Percentiles rank a stretch among this genome's conserved stretches.
Conservation (phyloP, 2,888 invertebrate species). For the Cybosia mesomella region DNA sequence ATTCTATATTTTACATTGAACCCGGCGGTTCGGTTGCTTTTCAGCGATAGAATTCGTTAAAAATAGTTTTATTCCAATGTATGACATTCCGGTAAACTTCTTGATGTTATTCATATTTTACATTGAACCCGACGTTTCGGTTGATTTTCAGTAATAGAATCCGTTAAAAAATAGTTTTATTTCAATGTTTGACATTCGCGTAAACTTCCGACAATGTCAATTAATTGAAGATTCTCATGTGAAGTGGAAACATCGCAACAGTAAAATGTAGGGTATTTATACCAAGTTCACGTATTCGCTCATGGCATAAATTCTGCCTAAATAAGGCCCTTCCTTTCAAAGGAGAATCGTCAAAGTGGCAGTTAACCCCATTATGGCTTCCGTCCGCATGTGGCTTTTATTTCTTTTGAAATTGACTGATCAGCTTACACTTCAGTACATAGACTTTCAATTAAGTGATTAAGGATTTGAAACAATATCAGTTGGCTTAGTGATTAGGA, state of each 20-base stretch:
- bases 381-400: conserved; percentile 67
- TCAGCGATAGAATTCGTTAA: too few relatives aligned
- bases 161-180: too few relatives aligned
- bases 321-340: conserved; percentile 37
- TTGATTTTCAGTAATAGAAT: too few relatives aligned
- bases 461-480: conserved; percentile 25
- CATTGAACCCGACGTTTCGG: too few relatives aligned
- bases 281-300: conserved; percentile 8
- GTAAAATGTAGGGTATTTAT: conserved; percentile 1
- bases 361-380: conserved; percentile 70
- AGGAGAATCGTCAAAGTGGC: conserved; percentile 66
- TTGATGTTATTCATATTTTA: too few relatives aligned
- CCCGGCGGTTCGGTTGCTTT: too few relatives aligned
- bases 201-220: too few relatives aligned
- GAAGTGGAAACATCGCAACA: conserved; percentile 2
- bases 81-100: too few relatives aligned
- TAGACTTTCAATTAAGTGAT: conserved; percentile 49
- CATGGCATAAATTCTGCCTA: conserved; percentile 16
- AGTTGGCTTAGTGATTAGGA: neutral
- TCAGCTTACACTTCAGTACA: conserved; percentile 46
- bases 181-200: too few relatives aligned
- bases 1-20: too few relatives aligned
- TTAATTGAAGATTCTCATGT: too few relatives aligned
- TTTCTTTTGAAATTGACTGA: conserved; percentile 54
- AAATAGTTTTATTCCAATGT: too few relatives aligned